Conservation (phyloP, 1,140 invertebrate species). For the Drosophila pandora region DNA sequence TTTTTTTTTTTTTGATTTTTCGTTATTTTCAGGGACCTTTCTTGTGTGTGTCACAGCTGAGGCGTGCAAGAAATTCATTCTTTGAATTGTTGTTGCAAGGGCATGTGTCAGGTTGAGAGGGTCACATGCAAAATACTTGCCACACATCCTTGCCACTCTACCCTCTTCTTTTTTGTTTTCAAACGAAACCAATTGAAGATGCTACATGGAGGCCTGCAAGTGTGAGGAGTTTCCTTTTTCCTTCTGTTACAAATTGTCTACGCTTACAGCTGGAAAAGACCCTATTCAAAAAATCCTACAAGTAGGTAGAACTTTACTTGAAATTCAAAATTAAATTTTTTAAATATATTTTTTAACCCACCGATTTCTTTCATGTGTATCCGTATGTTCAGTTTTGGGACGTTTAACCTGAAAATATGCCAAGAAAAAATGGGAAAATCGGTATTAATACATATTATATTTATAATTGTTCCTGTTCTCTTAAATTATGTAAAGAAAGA, state of each 20-base stretch:
- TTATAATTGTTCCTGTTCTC: not conserved
- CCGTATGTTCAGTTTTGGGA: slow-evolving; percentile 84
- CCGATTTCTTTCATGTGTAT: slow-evolving; percentile 83
- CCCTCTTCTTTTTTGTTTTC: slow-evolving; percentile 10
- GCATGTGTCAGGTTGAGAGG: slow-evolving; percentile 53
- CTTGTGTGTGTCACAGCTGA: slow-evolving; percentile 21
- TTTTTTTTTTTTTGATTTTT: slow-evolving; percentile 14
- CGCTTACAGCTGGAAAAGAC: slow-evolving; percentile 37
- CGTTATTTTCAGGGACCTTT: slow-evolving; percentile 8
- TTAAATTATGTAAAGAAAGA: slow-evolving; percentile 55
- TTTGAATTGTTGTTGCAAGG: slow-evolving; percentile 57
- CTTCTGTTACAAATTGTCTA: slow-evolving; percentile 58
- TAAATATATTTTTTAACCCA: slow-evolving; percentile 31
- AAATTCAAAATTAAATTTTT: not conserved
- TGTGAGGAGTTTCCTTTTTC: slow-evolving; percentile 25
- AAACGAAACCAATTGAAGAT: slow-evolving; percentile 55
- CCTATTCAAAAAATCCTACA: not conserved
- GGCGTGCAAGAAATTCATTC: slow-evolving; percentile 66
- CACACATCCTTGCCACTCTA: slow-evolving; percentile 1
- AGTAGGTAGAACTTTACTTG: not conserved
- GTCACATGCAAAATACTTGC: slow-evolving; percentile 58
- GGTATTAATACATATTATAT: slow-evolving; percentile 16
- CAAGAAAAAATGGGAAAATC: slow-evolving; percentile 15
- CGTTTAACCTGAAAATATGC: slow-evolving; percentile 85
- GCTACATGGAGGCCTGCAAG: slow-evolving; percentile 13